Base-by-base conservation (phyloP, 2,113 vertebrate genomes). In the Malurus melanocephalus region DNA sequence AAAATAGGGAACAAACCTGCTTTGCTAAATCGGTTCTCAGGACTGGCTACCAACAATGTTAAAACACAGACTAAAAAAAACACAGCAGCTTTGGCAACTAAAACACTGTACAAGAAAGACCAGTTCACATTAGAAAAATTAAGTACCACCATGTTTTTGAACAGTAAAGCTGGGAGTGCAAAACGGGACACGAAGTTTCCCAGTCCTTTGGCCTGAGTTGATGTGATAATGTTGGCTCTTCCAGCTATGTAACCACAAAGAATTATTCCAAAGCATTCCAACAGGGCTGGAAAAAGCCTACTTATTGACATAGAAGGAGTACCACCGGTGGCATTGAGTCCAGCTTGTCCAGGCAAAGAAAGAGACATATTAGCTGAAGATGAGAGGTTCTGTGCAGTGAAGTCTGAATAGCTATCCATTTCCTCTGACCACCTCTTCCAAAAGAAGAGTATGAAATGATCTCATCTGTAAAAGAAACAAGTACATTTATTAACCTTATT, bases 1-100 rank as follows among this genome's bases (percentile, higher is more conserved):
- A 99, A 99, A 95, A 99, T 99, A 71, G 99, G 98, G 95, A 98
- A 99, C n/a, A 99, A 97, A 60, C 99, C 99, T 32, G 99, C 99
- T 95, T 99, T 99, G 90, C 98, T 98, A 87, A 98, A 99, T 79
- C 99, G 97, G 38, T 95, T 98, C 28, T 98, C 97, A 28, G 98
- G 98, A 94, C 92, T 98, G 87, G 98, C 96, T 52, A 99, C 98
- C 68, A 99, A 81, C 53, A 99, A 96, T 1, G 99, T 99, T 83
- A 99, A 96, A 64, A 98, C 13, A 46, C 98, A 99, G 16, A 99
- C 99, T 60, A 98, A 91, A 45, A 98, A 94, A 95, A 99, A 99
- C 61, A 99, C 98, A 33, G 97, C 95, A 86, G 98, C 98, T 97
- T 99, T 99, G 96, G 99, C 99, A 83, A 99, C 94, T 88, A 99